A percentile compares a stretch with the other conserved stretches of the same genome.
These are phyloP conservation scores for Oreocharis arfaki DNA, from an alignment of 2,113 vertebrate species.

Conservation along the genomic window DNA sequence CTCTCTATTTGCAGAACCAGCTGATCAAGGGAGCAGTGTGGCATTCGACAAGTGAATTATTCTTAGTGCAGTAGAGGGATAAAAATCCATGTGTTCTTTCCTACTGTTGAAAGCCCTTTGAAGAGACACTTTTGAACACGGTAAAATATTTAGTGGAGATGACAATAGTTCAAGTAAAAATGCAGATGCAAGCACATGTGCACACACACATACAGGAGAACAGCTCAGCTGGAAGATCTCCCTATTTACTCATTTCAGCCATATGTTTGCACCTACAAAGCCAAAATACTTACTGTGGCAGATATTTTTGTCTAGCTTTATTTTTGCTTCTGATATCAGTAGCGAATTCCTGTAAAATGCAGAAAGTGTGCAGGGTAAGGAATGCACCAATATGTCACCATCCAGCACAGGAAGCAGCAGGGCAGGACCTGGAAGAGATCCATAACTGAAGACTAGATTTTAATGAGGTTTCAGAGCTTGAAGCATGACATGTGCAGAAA, in stretches of 20 bases:
- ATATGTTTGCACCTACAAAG: background rate
- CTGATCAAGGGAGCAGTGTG: background rate
- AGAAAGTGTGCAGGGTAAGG: background rate
- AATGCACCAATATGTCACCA: background rate
- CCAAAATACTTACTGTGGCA: background rate
- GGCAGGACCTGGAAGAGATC: background rate
- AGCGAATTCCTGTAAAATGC: background rate
- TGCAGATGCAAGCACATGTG: background rate
- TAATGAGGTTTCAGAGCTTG: background rate
- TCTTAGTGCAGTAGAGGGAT: background rate
- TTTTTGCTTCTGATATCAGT: background rate
- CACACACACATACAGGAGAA: background rate
- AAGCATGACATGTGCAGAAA: background rate
- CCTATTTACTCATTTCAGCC: background rate
- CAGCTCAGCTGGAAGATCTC: background rate
- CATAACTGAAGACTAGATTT: background rate
- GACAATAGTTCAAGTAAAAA: background rate
- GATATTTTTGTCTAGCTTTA: background rate
- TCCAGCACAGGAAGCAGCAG: background rate
- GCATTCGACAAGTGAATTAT: background rate
- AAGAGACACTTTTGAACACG: background rate
- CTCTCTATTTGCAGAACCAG: background rate
- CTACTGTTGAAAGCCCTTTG: background rate
- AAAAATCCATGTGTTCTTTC: background rate
- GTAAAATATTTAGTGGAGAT: conserved; percentile 3